These are phyloP conservation scores for Litocranius walleri DNA, from an alignment of 2,113 vertebrate genomes.

Conservation along the genomic window DNA sequence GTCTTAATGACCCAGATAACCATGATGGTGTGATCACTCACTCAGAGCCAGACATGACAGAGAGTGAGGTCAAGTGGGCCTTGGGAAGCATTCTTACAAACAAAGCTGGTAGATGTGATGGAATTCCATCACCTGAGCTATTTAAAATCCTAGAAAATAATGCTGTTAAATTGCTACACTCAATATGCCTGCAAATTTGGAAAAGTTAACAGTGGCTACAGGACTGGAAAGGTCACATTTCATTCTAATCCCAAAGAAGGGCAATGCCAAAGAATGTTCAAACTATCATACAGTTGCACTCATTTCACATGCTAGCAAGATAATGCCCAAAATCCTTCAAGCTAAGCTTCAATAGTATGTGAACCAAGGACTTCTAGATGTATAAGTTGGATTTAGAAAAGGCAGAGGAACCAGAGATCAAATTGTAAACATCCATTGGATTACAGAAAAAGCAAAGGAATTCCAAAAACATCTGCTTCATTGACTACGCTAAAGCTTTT, in stretches of 20 bases:
- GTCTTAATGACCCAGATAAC: not conserved
- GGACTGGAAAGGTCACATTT: not conserved
- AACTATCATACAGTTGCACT: not conserved
- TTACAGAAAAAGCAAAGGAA: not conserved
- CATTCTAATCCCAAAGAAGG: not conserved
- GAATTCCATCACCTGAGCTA: not conserved
- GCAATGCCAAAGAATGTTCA: not conserved
- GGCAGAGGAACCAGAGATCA: not conserved
- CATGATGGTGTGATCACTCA: not conserved
- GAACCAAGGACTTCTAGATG: not conserved
- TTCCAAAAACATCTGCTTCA: not conserved
- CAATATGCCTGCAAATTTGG: not conserved
- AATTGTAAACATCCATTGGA: not conserved
- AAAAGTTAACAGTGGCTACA: not conserved
- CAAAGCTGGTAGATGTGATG: not conserved
- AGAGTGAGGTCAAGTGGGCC: not conserved
- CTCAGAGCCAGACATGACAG: not conserved
- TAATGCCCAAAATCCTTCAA: not conserved
- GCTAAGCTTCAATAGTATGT: not conserved
- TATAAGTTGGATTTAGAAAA: not conserved
- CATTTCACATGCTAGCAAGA: not conserved
- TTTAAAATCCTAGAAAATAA: not conserved
- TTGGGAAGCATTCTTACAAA: not conserved
- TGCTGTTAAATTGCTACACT: not conserved
- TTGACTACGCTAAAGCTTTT: not conserved